A percentile compares a stretch with the other conserved stretches of the same genome.
phyloP scores from a whole-genome alignment of 2,113 vertebrate species.

The Leucopternis melanops region DNA sequence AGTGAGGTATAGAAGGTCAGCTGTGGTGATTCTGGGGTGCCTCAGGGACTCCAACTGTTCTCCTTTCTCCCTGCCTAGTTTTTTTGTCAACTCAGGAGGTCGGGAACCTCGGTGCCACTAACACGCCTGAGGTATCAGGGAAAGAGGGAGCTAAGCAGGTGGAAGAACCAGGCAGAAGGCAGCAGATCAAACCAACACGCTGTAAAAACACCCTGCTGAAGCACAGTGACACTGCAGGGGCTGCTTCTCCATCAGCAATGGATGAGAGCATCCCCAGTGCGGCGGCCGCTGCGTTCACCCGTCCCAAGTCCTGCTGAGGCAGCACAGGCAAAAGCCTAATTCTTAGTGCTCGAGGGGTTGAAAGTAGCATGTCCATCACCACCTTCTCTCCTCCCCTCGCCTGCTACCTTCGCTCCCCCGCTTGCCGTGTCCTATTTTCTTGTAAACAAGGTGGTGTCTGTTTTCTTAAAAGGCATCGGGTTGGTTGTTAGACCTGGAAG shows the following conservation, averaged over 20 bases:
- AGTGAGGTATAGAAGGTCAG: background rate
- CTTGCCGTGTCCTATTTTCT: background rate
- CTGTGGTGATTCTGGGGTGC: background rate
- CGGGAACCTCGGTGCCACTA: fast-evolving
- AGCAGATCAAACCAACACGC: background rate
- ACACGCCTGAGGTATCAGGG: background rate
- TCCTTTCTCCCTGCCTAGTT: background rate
- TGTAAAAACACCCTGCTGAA: background rate
- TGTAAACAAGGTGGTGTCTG: background rate
- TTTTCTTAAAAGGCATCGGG: background rate
- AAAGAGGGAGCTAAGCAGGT: background rate
- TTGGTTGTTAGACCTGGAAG: background rate
- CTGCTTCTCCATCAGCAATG: background rate
- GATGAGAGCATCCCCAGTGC: background rate
- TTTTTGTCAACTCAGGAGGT: background rate
- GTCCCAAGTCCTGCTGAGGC: background rate
- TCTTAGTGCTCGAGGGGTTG: background rate
- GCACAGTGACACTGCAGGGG: background rate
- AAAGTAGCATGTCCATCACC: background rate
- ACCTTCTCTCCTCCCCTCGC: background rate
- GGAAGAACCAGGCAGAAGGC: background rate
- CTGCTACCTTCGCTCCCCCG: background rate
- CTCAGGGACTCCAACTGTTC: background rate
- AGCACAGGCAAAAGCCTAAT: background rate
- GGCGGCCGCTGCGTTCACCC: background rate